Conservation (phyloP, 2,797 vertebrate species). For the Myotis pilosus region DNA sequence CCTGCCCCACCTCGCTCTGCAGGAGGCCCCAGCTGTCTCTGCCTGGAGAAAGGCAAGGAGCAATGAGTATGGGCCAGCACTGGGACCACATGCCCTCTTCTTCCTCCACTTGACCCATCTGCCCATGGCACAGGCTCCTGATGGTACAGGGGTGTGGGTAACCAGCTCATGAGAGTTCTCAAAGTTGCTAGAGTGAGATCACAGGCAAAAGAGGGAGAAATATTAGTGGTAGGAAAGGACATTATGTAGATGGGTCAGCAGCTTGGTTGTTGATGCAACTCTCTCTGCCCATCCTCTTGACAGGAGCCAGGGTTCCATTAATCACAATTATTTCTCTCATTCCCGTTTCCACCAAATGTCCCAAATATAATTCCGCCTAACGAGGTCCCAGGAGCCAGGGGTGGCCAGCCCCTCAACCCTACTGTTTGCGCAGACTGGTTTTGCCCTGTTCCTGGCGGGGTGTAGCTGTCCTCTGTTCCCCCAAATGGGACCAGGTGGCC, state of each 20-base stretch:
- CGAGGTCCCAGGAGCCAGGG: conserved; percentile 6
- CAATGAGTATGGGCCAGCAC: rapidly evolving
- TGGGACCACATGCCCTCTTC: background rate
- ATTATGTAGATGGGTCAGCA: background rate
- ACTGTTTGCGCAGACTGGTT: background rate
- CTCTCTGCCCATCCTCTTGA: background rate
- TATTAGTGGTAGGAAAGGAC: background rate
- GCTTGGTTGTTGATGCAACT: background rate
- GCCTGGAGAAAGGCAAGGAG: background rate
- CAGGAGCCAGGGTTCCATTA: background rate
- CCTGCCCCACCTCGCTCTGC: background rate
- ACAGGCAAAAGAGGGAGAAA: background rate
- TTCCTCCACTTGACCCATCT: background rate
- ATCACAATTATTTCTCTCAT: conserved; percentile 39
- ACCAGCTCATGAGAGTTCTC: background rate
- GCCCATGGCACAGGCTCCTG: background rate
- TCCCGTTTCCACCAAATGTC: conserved; percentile 31
- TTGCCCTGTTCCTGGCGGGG: background rate
- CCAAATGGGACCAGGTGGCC: background rate
- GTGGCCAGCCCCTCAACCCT: background rate
- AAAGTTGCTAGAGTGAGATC: background rate
- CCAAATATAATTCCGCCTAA: background rate
- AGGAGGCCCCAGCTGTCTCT: background rate
- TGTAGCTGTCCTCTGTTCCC: background rate
- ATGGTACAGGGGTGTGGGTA: too few species aligned